Base-by-base conservation (phyloP, 2,113 vertebrate species). In the Thamnaconus septentrionalis region DNA sequence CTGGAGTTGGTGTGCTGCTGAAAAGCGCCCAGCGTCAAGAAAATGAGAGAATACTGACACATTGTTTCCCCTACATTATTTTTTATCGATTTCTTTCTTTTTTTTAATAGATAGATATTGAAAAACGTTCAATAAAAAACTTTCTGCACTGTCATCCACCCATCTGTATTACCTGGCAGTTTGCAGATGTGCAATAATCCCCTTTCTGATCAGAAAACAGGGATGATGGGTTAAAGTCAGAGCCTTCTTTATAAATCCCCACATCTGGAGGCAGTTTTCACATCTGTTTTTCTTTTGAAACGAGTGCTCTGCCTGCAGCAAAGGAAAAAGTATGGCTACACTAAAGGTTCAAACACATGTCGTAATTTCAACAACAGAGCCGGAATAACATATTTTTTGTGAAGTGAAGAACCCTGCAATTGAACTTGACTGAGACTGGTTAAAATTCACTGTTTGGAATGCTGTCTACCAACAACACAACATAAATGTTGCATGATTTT, bases 151-250 rank as follows among this genome's bases (percentile, higher is more conserved):
- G 51, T 64, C 49, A 48, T 43, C 51, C 18, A 7, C 64, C 58
- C 53, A 66, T 50, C 62, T 50, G 44, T 58, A 55, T 78, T 82
- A 85, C 75, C 75, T 83, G 68, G 18, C 68, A 64, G 75, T 18
- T 18, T 53, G 66, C 65, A 71, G 57, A 53, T 67, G 53, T 47
- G 68, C 56, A 59, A 48, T 69, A 82, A 71, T 83, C 79, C 58
- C 3, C 66, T 55, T 66, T 69, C 77, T 86, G 73, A 79, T 83
- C 75, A 74, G 60, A 54, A 84, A 78, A 85, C 65, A 74, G 61
- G 65, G 80, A 71, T 50, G 39, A 61, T 59, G 67, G 61, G 56
- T 77, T 75, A 75, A 51, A 76, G 11, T 18, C 8, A 8, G 18
- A 5, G 8, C 59, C 48, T 55, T 5, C 53, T 7, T 1, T 6